Percentiles rank a stretch among this genome's conserved stretches.
Conservation (phyloP, 2,113 vertebrate genomes). For the Machaerirhynchus nigripectus region DNA sequence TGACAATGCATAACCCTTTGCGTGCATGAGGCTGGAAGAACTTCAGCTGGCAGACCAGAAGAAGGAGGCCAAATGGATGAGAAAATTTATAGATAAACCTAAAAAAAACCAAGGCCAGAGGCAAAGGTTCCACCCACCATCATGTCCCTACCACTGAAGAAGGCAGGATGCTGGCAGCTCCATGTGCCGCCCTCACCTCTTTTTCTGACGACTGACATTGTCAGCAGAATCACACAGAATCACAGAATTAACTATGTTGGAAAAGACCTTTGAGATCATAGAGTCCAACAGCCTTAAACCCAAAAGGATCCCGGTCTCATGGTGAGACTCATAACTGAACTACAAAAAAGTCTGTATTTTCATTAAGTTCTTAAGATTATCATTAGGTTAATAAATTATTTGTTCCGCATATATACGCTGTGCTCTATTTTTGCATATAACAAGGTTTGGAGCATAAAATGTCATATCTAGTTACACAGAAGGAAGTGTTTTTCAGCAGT, state of each 20-base stretch:
- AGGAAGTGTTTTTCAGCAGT: neutral
- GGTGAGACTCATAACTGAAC: neutral
- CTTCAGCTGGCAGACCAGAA: neutral
- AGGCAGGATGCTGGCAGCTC: neutral
- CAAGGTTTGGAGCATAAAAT: neutral
- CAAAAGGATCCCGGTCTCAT: neutral
- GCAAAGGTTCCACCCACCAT: fast-evolving
- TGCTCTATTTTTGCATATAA: neutral
- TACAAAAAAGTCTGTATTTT: neutral
- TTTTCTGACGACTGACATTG: neutral
- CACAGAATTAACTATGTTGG: fast-evolving
- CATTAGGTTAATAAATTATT: neutral
- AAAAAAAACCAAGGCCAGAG: neutral
- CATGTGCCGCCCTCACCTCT: neutral
- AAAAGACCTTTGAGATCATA: neutral
- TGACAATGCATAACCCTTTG: neutral
- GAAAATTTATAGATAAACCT: neutral
- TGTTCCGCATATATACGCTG: neutral
- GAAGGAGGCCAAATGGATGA: neutral
- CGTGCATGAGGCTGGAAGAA: neutral
- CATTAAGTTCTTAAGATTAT: neutral
- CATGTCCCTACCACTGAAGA: neutral
- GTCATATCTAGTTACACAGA: neutral
- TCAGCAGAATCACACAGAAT: neutral
- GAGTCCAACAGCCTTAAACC: neutral